Evolutionary conservation across 2,113 vertebrate species (phyloP).

Genomic region (Cyrtonyx montezumae): DNA sequence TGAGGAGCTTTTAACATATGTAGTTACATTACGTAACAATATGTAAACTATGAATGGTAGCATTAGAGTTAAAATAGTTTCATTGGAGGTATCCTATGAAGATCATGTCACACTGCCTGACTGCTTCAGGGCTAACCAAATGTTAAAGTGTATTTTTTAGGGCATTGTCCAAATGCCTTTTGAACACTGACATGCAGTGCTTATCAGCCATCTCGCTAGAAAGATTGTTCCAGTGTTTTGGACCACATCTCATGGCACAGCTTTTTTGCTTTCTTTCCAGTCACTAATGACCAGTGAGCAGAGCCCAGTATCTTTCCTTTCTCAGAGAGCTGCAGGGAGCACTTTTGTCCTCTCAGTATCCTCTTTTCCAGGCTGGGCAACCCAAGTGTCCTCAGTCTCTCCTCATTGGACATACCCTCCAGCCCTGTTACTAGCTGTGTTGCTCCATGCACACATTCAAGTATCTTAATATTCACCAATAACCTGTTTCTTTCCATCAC

Average conservation of each 20-base stretch:
- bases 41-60: not conserved
- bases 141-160: not conserved
- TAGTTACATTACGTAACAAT: not conserved
- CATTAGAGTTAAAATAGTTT: not conserved
- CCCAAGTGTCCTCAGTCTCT: not conserved
- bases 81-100: not conserved
- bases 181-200: not conserved
- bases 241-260: not conserved
- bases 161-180: not conserved
- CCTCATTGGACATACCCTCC: not conserved
- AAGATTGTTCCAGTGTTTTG: not conserved
- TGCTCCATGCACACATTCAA: not conserved
- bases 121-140: not conserved
- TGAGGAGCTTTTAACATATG: accelerated
- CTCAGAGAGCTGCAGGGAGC: not conserved
- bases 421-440: not conserved
- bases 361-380: not conserved
- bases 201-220: not conserved
- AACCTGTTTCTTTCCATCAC: not conserved
- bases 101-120: not conserved
- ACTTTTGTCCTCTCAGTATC: too few species aligned
- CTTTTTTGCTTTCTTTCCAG: not conserved
- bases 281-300: not conserved
- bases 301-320: not conserved
- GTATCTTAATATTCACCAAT: not conserved